phyloP scores from a whole-genome alignment of 2,888 invertebrate genomes.

The Pterostichus madidus region DNA sequence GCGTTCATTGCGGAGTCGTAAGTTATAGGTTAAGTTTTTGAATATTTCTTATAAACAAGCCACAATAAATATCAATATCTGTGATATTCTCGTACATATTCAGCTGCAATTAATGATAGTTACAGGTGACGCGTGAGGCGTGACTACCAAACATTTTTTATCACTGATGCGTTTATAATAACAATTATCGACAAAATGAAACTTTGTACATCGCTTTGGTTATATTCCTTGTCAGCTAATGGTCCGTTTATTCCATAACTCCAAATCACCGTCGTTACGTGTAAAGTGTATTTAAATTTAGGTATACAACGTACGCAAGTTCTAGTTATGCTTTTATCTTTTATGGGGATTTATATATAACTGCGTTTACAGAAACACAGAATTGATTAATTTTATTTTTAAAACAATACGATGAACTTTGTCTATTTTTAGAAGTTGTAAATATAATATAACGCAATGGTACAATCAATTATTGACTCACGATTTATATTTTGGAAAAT shows the following conservation, averaged over 20 bases:
- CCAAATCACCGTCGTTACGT: background rate
- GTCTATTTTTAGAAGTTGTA: constrained; percentile 27
- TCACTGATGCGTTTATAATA: constrained; percentile 31
- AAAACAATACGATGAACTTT: constrained; percentile 46
- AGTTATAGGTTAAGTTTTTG: too few species aligned
- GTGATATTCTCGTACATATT: too few species aligned
- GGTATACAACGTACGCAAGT: background rate
- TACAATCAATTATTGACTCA: constrained; percentile 11
- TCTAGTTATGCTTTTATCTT: too few species aligned
- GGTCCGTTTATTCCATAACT: background rate
- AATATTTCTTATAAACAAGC: too few species aligned
- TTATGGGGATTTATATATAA: constrained; percentile 4
- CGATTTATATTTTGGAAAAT: background rate
- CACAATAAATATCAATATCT: too few species aligned
- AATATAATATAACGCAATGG: constrained; percentile 35
- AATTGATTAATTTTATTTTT: constrained; percentile 50
- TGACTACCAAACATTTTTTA: background rate
- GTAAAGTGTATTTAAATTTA: constrained; percentile 3
- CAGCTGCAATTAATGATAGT: too few species aligned
- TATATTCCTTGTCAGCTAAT: constrained; percentile 7
- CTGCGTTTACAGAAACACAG: constrained; percentile 26
- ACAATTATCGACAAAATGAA: constrained; percentile 41
- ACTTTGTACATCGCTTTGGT: constrained; percentile 21
- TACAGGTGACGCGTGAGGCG: constrained; percentile 3
- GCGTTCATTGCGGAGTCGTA: too few species aligned